Base-by-base conservation (phyloP, 2,888 invertebrate species). In the Thumatha senex region DNA sequence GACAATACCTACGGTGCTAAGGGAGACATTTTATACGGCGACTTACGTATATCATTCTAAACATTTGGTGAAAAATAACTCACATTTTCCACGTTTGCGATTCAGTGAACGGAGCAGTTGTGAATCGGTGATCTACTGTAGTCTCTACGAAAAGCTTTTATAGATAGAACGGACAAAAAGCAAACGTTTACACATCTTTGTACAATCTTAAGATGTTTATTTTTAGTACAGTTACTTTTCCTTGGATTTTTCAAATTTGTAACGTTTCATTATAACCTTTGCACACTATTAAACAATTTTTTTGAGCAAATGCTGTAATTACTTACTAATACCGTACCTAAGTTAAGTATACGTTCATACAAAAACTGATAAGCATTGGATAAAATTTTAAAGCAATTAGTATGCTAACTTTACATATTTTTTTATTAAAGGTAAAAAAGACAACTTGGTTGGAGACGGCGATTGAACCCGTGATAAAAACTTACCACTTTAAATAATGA, bases 1-100 rank as follows among this genome's bases (percentile, higher is more conserved):
- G 82, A 84, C 84, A 84, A 84, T 84, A 84, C 83, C 77, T 80
- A 75, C 74, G 61, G 67, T 69, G 72, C 63, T 72, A 67, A 72
- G 73, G 67, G 74, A 67, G 70, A 76, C 77, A 78, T 80, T 82
- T 83, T 82, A 74, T 80, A 69, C 65, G 65, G 61, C 36, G 68
- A 69, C 71, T 65, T 63, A 62, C 64, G 62, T 74, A 67, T 67
- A 70, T 74, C 72, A 74, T 67, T 66, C 60, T 56, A 48, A 61
- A 61, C 64, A 68, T 61, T 65, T 41, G 43, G 51, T 56, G 58
- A 65, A 60, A 59, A 63, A 72, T 67, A 70, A 53, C 52, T 51
- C 59, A 58, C 61, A 54, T 61, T 63, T 64, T 51, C 53, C 45
- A 42, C 43, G 45, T 35, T 63, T 65, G 56, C 54, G 58, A 65